Evolutionary conservation across 2,888 invertebrate genomes (phyloP).

Genomic region (Pheosia gnoma): DNA sequence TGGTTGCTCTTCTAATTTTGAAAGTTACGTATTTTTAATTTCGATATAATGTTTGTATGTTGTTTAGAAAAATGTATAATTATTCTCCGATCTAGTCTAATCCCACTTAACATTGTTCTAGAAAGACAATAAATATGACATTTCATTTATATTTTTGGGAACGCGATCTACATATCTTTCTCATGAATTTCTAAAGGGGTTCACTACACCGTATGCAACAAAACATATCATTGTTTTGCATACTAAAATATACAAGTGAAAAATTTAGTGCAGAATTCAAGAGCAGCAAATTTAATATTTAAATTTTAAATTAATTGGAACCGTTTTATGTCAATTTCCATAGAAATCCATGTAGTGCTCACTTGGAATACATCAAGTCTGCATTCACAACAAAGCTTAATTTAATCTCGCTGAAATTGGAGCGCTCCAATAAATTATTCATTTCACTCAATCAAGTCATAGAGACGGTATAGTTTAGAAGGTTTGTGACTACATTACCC

Average conservation of each 20-base stretch:
- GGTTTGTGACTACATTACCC: not conserved
- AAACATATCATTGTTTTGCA: not conserved
- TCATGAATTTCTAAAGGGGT: too few species aligned
- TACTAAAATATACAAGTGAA: not conserved
- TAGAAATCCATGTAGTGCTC: slow-evolving; percentile 11
- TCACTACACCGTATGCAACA: too few species aligned
- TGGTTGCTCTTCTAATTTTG: too few species aligned
- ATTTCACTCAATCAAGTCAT: slow-evolving; percentile 17
- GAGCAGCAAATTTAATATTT: not conserved
- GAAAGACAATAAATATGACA: too few species aligned
- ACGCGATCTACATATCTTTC: too few species aligned
- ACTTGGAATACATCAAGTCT: slow-evolving; percentile 11
- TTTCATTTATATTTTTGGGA: too few species aligned
- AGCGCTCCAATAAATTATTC: slow-evolving; percentile 35
- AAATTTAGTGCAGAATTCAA: not conserved
- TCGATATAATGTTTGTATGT: too few species aligned
- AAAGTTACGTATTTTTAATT: too few species aligned
- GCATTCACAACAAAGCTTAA: slow-evolving; percentile 19
- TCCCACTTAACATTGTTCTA: too few species aligned
- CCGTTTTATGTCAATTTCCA: slow-evolving; percentile 6
- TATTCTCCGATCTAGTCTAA: too few species aligned
- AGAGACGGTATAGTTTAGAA: slow-evolving; percentile 5
- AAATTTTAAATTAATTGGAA: slow-evolving; percentile 3
- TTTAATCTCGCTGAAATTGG: slow-evolving; percentile 26
- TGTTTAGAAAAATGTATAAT: too few species aligned